Evolutionary conservation across 2,888 invertebrate species (phyloP), one percentile per base, ranked within the genome.

Genomic region (Coelopa pilipes): DNA sequence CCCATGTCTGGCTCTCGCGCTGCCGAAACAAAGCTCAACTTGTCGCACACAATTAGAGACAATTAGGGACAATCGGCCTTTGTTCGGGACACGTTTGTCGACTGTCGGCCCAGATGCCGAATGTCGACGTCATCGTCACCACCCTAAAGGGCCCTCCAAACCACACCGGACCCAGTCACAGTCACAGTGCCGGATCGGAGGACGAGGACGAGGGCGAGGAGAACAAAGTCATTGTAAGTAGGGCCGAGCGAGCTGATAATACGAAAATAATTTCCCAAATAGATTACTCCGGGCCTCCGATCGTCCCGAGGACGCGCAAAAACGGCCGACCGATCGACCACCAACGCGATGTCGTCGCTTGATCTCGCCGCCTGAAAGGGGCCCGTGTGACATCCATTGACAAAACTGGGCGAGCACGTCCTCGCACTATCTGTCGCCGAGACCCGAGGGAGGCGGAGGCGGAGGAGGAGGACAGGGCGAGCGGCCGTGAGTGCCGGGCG

Each of bases 201-300:
- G n/a, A n/a, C n/a, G n/a, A n/a, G n/a, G n/a, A n/a, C n/a, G n/a
- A n/a, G 34, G 34, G 34, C 34, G 7, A 34, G 34, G 34, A 34
- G 34, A 34, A 34, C 34, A 34, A 34, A 34, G 34, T 34, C 34
- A 34, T 34, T 34, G 34, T 34, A n/a, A n/a, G n/a, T n/a, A 47
- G 34, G 34, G 34, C 9, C 70, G 62, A 55, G 60, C 12, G 46
- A 71, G 19, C 77, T 34, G 83, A 84, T 85, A 84, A 84, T 84
- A 83, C 80, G 82, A 84, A 84, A 79, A 83, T 84, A 84, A 85
- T 84, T 82, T 81, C 75, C 77, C 60, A 76, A 71, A 65, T 59
- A 19, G 69, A 59, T 69, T 69, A 47, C 21, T 57, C 19, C 59
- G 45, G 47, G 46, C 21, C 59, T 45, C 2, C 47, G 49, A 19